Percentiles rank a stretch among this genome's conserved stretches.
phyloP scores from a whole-genome alignment of 1,140 invertebrate species.

The Dreissena rostriformis region DNA sequence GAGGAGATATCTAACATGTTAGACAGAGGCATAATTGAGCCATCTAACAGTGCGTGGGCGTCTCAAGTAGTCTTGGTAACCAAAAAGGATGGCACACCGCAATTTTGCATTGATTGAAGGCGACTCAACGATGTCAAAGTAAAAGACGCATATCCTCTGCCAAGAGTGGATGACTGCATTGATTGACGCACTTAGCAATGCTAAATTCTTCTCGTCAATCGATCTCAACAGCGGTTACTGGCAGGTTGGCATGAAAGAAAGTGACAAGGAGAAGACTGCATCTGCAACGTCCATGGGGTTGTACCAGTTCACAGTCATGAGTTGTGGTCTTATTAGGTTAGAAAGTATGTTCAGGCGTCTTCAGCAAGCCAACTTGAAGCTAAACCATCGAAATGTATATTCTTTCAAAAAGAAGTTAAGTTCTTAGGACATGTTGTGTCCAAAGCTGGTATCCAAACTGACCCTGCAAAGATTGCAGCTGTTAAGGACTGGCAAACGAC shows the following conservation, averaged over 20 bases:
- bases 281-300: background rate
- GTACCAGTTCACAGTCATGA: no score
- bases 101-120: slow-evolving; percentile 3
- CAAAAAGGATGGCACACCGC: slow-evolving; percentile 16
- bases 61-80: background rate
- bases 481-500: slow-evolving; percentile 42
- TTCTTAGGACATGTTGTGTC: slow-evolving; percentile 67
- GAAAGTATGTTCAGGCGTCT: no score
- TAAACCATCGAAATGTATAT: slow-evolving; percentile 58
- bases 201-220: slow-evolving; percentile 14
- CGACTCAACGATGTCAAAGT: slow-evolving; percentile 2
- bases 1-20: no score
- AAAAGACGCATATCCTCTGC: slow-evolving; percentile 21
- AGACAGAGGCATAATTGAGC: background rate
- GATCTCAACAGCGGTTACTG: slow-evolving; percentile 8
- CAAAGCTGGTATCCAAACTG: slow-evolving; percentile 44
- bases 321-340: no score
- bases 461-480: slow-evolving; percentile 26
- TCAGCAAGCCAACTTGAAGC: no score
- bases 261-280: slow-evolving; percentile 36
- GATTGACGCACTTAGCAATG: slow-evolving; percentile 6
- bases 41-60: slow-evolving; percentile 6
- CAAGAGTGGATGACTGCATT: slow-evolving; percentile 11
- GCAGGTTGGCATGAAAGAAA: slow-evolving; percentile 13
- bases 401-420: slow-evolving; percentile 52